Percentiles rank a stretch among this genome's conserved stretches.
Conservation (phyloP, 2,888 invertebrate genomes). For the Julus scandinavius region DNA sequence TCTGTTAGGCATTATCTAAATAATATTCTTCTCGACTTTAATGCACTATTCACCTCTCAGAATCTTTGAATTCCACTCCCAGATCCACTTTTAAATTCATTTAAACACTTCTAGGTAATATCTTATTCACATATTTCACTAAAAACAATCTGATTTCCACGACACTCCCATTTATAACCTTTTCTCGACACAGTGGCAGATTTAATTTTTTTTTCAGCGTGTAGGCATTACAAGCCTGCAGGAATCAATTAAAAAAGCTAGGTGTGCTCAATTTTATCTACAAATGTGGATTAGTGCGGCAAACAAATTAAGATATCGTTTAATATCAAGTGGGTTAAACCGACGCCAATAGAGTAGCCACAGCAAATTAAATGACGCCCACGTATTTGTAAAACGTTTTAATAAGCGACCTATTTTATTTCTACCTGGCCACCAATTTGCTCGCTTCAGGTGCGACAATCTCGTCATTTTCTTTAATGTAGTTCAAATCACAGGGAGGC, state of each 20-base stretch:
- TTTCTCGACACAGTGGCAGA: not conserved
- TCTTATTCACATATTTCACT: constrained; percentile 8
- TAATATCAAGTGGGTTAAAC: constrained; percentile 30
- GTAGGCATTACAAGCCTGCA: not conserved
- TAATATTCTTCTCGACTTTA: no score
- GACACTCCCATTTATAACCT: not conserved
- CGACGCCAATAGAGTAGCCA: not conserved
- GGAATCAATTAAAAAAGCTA: constrained; percentile 15
- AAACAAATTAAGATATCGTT: constrained; percentile 11
- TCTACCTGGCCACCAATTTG: constrained; percentile 4
- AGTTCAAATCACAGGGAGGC: not conserved
- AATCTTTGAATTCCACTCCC: not conserved
- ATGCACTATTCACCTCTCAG: not conserved
- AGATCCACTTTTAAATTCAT: not conserved
- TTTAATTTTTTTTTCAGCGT: not conserved
- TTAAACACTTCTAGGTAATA: not conserved
- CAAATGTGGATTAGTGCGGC: not conserved
- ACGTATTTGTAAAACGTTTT: not conserved
- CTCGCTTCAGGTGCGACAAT: not conserved
- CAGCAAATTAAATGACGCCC: constrained; percentile 12
- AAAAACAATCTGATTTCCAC: not conserved
- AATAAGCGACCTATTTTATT: constrained; percentile 23
- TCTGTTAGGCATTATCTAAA: not conserved
- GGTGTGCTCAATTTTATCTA: constrained; percentile 12
- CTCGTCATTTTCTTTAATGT: not conserved